A percentile compares a stretch with the other conserved stretches of the same genome.
Evolutionary conservation across 64 coral and sea anemone species (phyloP).

Genomic region (Orbicella faveolata): DNA sequence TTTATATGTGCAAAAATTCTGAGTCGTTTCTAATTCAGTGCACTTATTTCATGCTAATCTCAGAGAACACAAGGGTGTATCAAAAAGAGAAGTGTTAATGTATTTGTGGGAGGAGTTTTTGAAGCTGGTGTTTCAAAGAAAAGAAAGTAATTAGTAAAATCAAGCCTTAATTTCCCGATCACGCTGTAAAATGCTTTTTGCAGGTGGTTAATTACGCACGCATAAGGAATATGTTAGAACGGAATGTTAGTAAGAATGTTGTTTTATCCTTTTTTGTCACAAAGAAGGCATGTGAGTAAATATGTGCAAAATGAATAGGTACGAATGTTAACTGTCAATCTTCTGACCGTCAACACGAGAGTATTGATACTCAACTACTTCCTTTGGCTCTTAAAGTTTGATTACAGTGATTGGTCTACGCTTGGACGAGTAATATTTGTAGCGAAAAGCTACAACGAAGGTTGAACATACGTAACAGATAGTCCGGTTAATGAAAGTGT

Average conservation of each 20-base stretch:
- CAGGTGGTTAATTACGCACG: neutral
- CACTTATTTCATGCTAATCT: neutral
- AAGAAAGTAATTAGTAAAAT: neutral
- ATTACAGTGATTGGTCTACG: too few species aligned
- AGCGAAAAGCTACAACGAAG: neutral
- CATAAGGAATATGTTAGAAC: neutral
- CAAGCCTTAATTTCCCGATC: neutral
- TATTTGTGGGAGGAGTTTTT: conserved; percentile 8
- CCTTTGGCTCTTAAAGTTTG: too few species aligned
- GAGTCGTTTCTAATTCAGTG: neutral
- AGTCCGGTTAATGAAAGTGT: neutral
- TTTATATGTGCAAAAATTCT: neutral
- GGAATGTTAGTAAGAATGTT: too few species aligned
- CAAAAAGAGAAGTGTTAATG: neutral
- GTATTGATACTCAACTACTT: too few species aligned
- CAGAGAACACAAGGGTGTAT: neutral
- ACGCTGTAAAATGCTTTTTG: conserved; percentile 8
- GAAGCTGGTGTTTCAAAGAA: neutral
- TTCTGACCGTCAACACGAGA: too few species aligned
- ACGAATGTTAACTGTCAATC: too few species aligned
- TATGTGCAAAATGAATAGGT: too few species aligned
- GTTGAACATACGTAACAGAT: neutral
- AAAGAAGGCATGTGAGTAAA: too few species aligned
- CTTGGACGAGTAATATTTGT: too few species aligned
- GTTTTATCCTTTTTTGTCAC: too few species aligned